Conservation (phyloP, 2,888 invertebrate genomes). For the Drosophila neonasuta region DNA sequence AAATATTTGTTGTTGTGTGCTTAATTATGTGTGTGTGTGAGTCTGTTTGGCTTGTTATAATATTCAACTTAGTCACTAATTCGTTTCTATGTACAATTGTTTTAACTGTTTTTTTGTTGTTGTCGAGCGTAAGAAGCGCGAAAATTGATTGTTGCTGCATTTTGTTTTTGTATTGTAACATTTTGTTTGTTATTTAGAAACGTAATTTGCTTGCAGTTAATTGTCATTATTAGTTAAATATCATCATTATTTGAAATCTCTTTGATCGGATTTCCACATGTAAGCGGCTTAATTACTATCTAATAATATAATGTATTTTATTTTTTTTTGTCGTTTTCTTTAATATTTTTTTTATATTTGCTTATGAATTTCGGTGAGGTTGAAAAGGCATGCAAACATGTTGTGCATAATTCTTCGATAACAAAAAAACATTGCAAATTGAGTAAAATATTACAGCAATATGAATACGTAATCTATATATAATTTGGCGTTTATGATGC, state of each 20-base stretch:
- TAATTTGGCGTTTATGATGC: conserved; percentile 29
- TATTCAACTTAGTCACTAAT: conserved; percentile 47
- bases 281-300: conserved; percentile 43
- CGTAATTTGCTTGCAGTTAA: conserved; percentile 31
- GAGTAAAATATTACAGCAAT: conserved; percentile 8
- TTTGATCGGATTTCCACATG: conserved; percentile 17
- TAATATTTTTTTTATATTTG: conserved; percentile 19
- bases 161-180: conserved; percentile 16
- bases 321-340: background rate
- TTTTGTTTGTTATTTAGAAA: conserved; percentile 8
- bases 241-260: conserved; percentile 24
- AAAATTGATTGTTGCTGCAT: conserved; percentile 72
- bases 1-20: conserved; percentile 15
- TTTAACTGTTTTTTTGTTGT: conserved; percentile 28
- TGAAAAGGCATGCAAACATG: conserved; percentile 63
- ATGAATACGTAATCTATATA: conserved; percentile 21
- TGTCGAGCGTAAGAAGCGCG: conserved; percentile 56
- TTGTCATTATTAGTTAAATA: conserved; percentile 8
- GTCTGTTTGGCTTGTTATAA: conserved; percentile 16
- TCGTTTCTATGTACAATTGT: conserved; percentile 47
- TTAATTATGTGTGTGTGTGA: conserved; percentile 7
- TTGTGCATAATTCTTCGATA: conserved; percentile 25
- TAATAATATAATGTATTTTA: conserved; percentile 21
- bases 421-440: conserved; percentile 5
- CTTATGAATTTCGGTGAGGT: conserved; percentile 71